Conservation (phyloP, 1,140 invertebrate genomes). For the Armadillidium nasatum region DNA sequence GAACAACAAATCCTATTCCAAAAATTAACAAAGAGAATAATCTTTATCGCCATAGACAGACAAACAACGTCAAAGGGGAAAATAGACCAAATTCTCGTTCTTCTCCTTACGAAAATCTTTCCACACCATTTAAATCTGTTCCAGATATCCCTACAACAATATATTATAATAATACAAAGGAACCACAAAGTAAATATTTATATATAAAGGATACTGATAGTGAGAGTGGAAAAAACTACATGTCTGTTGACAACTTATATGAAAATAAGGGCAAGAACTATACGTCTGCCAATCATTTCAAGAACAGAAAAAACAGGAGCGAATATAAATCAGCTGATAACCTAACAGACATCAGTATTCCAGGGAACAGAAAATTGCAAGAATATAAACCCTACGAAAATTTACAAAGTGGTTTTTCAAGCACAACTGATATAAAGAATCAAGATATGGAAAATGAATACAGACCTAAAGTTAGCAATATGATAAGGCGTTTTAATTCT, state of each 20-base stretch:
- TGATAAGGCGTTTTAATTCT: conserved; percentile 36
- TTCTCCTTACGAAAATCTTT: neutral
- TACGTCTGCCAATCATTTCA: neutral
- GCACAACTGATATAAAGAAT: neutral
- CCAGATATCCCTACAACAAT: neutral
- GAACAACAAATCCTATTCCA: conserved; percentile 4
- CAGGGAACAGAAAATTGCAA: conserved; percentile 6
- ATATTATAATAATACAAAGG: neutral
- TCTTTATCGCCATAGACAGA: neutral
- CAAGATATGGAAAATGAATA: conserved; percentile 10
- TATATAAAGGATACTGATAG: neutral
- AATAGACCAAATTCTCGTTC: neutral
- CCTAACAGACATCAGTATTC: neutral
- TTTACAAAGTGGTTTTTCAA: neutral
- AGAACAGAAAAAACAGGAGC: neutral
- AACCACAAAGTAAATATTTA: neutral
- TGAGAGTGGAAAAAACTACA: neutral
- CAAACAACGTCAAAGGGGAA: neutral
- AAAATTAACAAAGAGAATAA: conserved; percentile 30
- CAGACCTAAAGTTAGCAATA: conserved; percentile 35
- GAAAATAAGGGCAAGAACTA: neutral
- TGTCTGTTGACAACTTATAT: neutral
- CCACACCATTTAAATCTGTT: neutral
- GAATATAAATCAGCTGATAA: conserved; percentile 26
- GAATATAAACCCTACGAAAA: conserved; percentile 25